A percentile compares a stretch with the other conserved stretches of the same genome.
Evolutionary conservation across 2,888 invertebrate genomes (phyloP).

Genomic region (Chloroclystis v-ata): DNA sequence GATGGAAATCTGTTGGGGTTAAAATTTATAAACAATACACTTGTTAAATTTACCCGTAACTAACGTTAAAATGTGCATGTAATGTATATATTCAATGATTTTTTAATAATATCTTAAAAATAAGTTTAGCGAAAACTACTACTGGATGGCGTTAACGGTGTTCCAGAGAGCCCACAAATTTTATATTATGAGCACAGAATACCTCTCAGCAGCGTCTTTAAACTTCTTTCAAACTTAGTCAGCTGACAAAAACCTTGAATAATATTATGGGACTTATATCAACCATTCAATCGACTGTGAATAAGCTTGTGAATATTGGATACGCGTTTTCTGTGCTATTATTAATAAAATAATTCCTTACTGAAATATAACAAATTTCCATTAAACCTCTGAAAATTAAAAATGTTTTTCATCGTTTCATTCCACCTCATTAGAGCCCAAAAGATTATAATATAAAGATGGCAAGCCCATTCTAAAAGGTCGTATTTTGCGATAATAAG

Average conservation of each 20-base stretch:
- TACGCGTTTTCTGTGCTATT: not conserved
- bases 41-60: too few species aligned
- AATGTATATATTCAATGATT: too few species aligned
- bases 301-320: too few species aligned
- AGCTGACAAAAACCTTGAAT: not conserved
- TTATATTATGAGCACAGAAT: not conserved
- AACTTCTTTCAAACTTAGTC: slow-evolving; percentile 1
- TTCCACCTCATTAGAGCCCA: not conserved
- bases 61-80: too few species aligned
- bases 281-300: not conserved
- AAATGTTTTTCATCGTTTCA: not conserved
- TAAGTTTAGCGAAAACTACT: too few species aligned
- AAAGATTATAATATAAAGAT: not conserved
- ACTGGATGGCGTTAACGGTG: too few species aligned
- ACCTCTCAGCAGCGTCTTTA: not conserved
- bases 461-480: not conserved
- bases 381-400: not conserved
- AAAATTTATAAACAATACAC: too few species aligned
- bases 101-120: too few species aligned
- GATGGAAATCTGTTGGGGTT: too few species aligned
- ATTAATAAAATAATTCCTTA: not conserved
- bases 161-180: too few species aligned
- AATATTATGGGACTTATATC: not conserved
- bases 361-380: not conserved
- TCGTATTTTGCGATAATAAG: not conserved